phyloP scores from a whole-genome alignment of 2,888 invertebrate species.

The Heliconius charithonia region DNA sequence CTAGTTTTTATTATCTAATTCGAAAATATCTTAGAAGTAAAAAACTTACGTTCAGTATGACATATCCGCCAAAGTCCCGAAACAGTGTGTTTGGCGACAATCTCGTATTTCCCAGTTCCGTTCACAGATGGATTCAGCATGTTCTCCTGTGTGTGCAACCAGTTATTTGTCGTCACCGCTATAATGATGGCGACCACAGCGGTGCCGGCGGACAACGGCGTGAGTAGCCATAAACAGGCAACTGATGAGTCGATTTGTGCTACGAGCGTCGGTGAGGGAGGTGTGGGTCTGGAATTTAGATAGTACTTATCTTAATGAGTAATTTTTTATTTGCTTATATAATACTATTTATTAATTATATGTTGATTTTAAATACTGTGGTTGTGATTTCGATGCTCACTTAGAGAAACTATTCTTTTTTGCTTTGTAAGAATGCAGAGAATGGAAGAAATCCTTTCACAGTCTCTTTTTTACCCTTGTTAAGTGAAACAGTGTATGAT shows the following conservation, averaged over 20 bases:
- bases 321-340: neutral
- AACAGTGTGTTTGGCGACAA: constrained; percentile 88
- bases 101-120: constrained; percentile 88
- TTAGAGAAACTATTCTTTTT: too few relatives aligned
- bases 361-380: too few relatives aligned
- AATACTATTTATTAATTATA: too few relatives aligned
- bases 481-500: too few relatives aligned
- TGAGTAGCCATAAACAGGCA: constrained; percentile 85
- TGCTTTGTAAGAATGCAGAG: too few relatives aligned
- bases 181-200: constrained; percentile 88
- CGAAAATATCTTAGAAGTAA: neutral
- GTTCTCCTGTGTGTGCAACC: constrained; percentile 94
- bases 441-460: too few relatives aligned
- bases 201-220: constrained; percentile 87
- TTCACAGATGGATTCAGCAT: constrained; percentile 91
- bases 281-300: constrained; percentile 66
- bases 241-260: constrained; percentile 84
- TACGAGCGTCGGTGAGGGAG: constrained; percentile 76
- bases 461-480: too few relatives aligned
- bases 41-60: constrained; percentile 89
- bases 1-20: neutral
- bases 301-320: neutral
- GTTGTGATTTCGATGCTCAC: too few relatives aligned
- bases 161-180: constrained; percentile 91
- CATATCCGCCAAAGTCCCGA: constrained; percentile 93